A percentile compares a stretch with the other conserved stretches of the same genome.
Evolutionary conservation across 2,797 vertebrate genomes (phyloP).

Genomic region (Spinibarbus caldwelli): DNA sequence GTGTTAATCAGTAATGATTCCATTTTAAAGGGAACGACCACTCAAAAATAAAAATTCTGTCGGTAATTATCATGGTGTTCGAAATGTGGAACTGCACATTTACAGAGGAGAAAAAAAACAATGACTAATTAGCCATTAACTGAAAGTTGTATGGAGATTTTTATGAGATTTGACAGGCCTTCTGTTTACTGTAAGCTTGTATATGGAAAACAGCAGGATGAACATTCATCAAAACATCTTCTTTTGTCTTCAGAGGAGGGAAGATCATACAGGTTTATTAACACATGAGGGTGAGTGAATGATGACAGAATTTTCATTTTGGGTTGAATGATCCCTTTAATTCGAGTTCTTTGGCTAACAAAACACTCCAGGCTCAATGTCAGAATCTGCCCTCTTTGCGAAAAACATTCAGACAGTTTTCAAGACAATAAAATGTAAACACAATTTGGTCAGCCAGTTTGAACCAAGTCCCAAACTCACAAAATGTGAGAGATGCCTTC

Average conservation of each 20-base stretch:
- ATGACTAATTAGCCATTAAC: neutral
- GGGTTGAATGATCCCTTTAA: neutral
- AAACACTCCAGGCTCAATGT: constrained; percentile 13
- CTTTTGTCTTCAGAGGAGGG: neutral
- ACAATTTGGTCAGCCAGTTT: constrained; percentile 2
- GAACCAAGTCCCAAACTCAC: constrained; percentile 57
- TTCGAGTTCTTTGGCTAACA: neutral
- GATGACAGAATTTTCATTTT: neutral
- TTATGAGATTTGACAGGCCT: neutral
- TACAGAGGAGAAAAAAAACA: neutral
- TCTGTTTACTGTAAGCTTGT: neutral
- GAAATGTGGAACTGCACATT: neutral
- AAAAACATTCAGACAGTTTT: neutral
- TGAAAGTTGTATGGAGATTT: neutral
- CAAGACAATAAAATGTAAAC: constrained; percentile 22
- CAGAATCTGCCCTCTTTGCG: constrained; percentile 6
- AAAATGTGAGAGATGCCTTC: constrained; percentile 38
- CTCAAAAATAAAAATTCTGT: neutral
- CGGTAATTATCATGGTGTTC: neutral
- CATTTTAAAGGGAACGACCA: neutral
- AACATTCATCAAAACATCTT: neutral
- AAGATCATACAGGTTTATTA: neutral
- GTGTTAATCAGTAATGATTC: neutral
- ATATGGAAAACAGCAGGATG: neutral
- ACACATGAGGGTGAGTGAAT: neutral